A percentile compares a stretch with the other conserved stretches of the same genome.
Conservation (phyloP, 1,140 invertebrate genomes). For the Trichoplusia ni region DNA sequence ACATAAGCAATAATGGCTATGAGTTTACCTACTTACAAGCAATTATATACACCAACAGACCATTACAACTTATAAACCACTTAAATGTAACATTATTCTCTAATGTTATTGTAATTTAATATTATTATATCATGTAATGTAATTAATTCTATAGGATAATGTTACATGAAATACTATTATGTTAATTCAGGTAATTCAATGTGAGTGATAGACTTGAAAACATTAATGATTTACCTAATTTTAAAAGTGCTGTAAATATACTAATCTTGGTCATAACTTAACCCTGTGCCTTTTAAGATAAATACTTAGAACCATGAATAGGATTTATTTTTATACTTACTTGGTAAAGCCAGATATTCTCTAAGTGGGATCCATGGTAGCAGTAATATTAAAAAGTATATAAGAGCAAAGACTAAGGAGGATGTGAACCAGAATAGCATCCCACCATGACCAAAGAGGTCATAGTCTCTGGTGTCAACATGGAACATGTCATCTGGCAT, state of each 20-base stretch:
- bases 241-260: no score
- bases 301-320: no score
- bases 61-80: background rate
- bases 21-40: background rate
- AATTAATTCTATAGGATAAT: background rate
- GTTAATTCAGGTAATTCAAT: no score
- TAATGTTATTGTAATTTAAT: background rate
- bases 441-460: constrained; percentile 92
- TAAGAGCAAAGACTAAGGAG: constrained; percentile 88
- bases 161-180: no score
- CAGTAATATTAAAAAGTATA: constrained; percentile 88
- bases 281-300: no score
- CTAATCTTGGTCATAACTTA: no score
- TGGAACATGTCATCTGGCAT: constrained; percentile 88
- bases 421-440: constrained; percentile 93
- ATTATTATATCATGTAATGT: background rate
- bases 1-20: background rate
- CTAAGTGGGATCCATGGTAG: constrained; percentile 89
- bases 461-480: constrained; percentile 86
- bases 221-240: no score
- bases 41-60: background rate
- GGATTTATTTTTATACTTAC: no score
- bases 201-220: no score
- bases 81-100: background rate
- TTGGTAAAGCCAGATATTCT: constrained; percentile 89